Evolutionary conservation across 2,888 invertebrate genomes (phyloP), one percentile per base, ranked within the genome.

Genomic region (Lepidonotus clava): DNA sequence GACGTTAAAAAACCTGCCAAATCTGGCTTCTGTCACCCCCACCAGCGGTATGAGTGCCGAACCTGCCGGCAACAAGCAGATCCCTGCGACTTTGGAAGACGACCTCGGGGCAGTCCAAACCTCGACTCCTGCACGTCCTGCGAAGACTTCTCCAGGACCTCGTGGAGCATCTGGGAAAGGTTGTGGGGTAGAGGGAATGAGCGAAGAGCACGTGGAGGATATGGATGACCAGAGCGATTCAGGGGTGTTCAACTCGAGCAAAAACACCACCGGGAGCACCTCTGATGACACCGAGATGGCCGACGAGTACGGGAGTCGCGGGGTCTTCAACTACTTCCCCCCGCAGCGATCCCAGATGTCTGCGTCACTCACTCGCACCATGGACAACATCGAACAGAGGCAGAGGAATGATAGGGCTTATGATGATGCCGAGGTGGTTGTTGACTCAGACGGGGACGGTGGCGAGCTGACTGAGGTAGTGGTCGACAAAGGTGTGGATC

Each of bases 1-100:
- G 80, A 88, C 90, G 53, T 90, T 90, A 88, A 92, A 92, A 46
- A 90, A 92, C 40, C 88, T 89, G 87, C 92, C 89, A 86, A 92
- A 92, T 88, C 90, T 92, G 89, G 92, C 56, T 56, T 41, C 46
- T 51, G 46, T 46, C 46, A 46, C 46, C 51, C 11, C 51, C 80
- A 24, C 46, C 46, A 24, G 18, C 71, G 71, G 71, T 38, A 71
- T 71, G 71, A 71, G 71, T 71, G 32, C 66, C 24, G 71, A 34
- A n/a, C 38, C 71, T 21, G 38, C 21, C 71, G 18, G 71, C 71
- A 5, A 11, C 56, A 56, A 56, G 56, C 56, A 56, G 21, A 11
- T 51, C 21, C 51, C 51, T 21, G 14, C 51, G 51, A 21, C 14
- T 11, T 11, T 51, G 51, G 51, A 51, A 21, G 51, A 51, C 14